A percentile compares a stretch with the other conserved stretches of the same genome.
Conservation (phyloP, 2,113 vertebrate species). For the Daboia siamensis region DNA sequence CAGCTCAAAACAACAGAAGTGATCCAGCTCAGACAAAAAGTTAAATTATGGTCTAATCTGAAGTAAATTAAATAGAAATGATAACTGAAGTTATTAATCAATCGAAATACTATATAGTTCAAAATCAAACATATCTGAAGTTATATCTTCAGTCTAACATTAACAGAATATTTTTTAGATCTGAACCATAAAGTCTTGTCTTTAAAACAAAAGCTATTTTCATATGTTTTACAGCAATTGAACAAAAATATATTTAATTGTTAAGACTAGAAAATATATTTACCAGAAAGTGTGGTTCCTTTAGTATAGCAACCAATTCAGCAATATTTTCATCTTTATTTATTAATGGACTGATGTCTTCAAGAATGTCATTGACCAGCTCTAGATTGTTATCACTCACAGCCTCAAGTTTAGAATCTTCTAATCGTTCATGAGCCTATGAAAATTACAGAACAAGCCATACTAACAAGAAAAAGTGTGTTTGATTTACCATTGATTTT, state of each 20-base stretch:
- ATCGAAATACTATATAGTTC: not conserved
- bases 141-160: not conserved
- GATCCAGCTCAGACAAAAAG: not conserved
- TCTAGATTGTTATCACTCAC: slow-evolving; percentile 91
- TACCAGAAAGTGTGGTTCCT: slow-evolving; percentile 96
- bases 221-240: not conserved
- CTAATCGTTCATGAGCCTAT: slow-evolving; percentile 92
- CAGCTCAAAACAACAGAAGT: not conserved
- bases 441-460: slow-evolving; percentile 39
- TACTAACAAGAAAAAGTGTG: not conserved
- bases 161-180: not conserved
- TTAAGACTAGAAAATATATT: slow-evolving; percentile 23
- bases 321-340: slow-evolving; percentile 79
- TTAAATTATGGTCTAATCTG: not conserved
- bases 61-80: not conserved
- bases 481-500: not conserved
- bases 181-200: not conserved
- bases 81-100: not conserved
- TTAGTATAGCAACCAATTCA: slow-evolving; percentile 88
- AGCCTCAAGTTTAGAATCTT: slow-evolving; percentile 91
- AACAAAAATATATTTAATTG: not conserved
- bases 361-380: slow-evolving; percentile 90
- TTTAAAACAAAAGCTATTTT: not conserved
- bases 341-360: slow-evolving; percentile 83
- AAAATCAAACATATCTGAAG: not conserved